Evolutionary conservation across 2,113 vertebrate genomes (phyloP), one percentile per base, ranked within the genome.

Genomic region (Cephalopterus ornatus): DNA sequence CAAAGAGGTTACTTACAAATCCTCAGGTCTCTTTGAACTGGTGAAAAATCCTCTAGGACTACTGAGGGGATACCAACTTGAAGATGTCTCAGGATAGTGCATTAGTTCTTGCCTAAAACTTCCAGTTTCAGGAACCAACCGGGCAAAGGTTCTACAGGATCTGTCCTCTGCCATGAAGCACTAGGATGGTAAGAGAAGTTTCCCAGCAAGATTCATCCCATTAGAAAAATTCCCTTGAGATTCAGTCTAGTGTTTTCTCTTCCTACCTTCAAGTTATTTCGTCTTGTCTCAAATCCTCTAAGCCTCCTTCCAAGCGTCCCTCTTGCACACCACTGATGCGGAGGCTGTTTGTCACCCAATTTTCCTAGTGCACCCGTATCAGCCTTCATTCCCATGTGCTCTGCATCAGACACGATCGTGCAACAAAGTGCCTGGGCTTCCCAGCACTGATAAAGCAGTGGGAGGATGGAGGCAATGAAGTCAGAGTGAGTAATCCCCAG

Each of bases 401-500:
- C 72, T 80, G 88, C 74, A 63, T 83, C 78, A 67, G 67, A 85
- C 18, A 11, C 0, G 13, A 82, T 71, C 33, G 5, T 85, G 85
- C 67, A 94, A 79, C 72, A 28, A 66, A 90, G 71, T 2, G 63
- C 50, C 55, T 84, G 88, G 62, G 85, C 77, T 96, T 46, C 53
- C 68, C 82, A 77, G 50, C 0, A 0, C 67, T 83, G 85, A 92
- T 66, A n/a, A 70, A 91, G 81, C 63, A 90, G 92, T 93, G 92
- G 96, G 96, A 92, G 93, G 94, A 93, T 53, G 68, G 47, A 95
- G 86, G 89, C 95, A 96, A 67, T 78, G 61, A 95, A 95, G 83
- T 95, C 89, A 84, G 79, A 93, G 72, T 97, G 95, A 97, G 83
- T 95, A 97, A 96, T 95, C 52, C 68, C 68, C 77, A 93, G 79